A percentile compares a stretch with the other conserved stretches of the same genome.
Evolutionary conservation across 2,888 invertebrate genomes (phyloP).

Genomic region (Acanthacorydalis orientalis): DNA sequence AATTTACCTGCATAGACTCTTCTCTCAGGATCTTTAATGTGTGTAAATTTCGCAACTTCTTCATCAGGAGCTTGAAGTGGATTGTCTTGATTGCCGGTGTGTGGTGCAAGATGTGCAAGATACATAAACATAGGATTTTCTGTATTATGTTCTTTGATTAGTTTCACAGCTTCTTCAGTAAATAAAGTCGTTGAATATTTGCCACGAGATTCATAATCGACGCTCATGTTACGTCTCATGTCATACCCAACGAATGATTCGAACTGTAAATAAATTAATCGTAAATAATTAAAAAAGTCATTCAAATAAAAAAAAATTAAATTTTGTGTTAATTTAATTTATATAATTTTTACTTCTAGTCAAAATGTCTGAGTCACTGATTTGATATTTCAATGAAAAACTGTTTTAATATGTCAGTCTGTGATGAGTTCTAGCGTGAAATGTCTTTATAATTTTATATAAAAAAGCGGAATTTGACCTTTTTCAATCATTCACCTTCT

Average conservation of each 20-base stretch:
- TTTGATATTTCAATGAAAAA: too few relatives aligned
- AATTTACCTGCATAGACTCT: slow-evolving; percentile 48
- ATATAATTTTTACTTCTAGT: too few relatives aligned
- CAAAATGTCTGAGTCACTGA: too few relatives aligned
- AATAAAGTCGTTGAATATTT: slow-evolving; percentile 50
- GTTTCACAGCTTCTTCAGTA: slow-evolving; percentile 42
- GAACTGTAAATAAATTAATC: slow-evolving; percentile 18
- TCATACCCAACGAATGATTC: slow-evolving; percentile 35
- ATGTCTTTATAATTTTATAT: too few relatives aligned
- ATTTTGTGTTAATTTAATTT: too few relatives aligned
- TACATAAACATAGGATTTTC: slow-evolving; percentile 47
- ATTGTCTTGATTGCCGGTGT: slow-evolving; percentile 42
- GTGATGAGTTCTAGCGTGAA: too few relatives aligned
- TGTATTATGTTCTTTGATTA: slow-evolving; percentile 36
- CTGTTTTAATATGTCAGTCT: too few relatives aligned
- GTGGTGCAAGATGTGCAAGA: slow-evolving; percentile 49
- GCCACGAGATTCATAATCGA: slow-evolving; percentile 34
- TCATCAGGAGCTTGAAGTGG: slow-evolving; percentile 58
- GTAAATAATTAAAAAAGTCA: background rate
- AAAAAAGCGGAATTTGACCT: too few relatives aligned
- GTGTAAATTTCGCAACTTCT: slow-evolving; percentile 45
- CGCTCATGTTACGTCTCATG: slow-evolving; percentile 38
- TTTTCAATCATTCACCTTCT: too few relatives aligned
- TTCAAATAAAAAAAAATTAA: background rate
- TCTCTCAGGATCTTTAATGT: slow-evolving; percentile 48